Evolutionary conservation across 1,140 invertebrate genomes (phyloP), one percentile per base, ranked within the genome.

Genomic region (Rhopalosiphum padi): DNA sequence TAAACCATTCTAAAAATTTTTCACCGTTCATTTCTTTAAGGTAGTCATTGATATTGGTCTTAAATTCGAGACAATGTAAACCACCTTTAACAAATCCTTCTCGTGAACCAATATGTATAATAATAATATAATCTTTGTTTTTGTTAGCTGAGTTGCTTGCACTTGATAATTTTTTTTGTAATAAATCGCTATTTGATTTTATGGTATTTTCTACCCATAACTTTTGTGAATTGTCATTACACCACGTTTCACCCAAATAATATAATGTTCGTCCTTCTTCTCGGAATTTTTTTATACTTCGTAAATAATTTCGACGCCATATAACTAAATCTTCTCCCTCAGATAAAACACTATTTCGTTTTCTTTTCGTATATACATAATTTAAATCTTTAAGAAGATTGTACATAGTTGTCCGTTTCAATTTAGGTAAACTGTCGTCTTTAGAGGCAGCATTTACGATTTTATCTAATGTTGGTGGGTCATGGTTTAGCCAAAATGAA

Each of bases 311-410:
- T 77, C 60, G 60, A n/a, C 60, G 60, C 30, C 60, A 77, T 35
- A 77, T n/a, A 77, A 77, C 5, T 77, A 77, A 77, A 77, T 77
- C 60, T 18, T 77, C 60, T 77, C 60, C n/a, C 60, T 77, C 60
- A 0, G 60, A 77, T 77, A 77, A 77, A n/a, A n/a, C 60, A 77
- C 60, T 77, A n/a, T 35, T 77, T 77, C 30, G 60, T n/a, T 77
- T n/a, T 15, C 30, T n/a, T 77, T 77, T 77, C 15, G 60, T 77
- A n/a, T 77, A 77, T 18, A 77, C 15, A n/a, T n/a, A 77, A 35
- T 77, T 77, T 77, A 77, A 77, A 35, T 77, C 60, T 77, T 77
- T 77, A 77, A 77, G 60, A 77, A 77, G 60, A 77, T 77, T 77
- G n/a, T 77, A 77, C 60, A 77, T 77, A 1, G 60, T 77, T 77